Evolutionary conservation across 2,888 invertebrate genomes (phyloP), one percentile per base, ranked within the genome.

Genomic region (Seira sanloemensis): DNA sequence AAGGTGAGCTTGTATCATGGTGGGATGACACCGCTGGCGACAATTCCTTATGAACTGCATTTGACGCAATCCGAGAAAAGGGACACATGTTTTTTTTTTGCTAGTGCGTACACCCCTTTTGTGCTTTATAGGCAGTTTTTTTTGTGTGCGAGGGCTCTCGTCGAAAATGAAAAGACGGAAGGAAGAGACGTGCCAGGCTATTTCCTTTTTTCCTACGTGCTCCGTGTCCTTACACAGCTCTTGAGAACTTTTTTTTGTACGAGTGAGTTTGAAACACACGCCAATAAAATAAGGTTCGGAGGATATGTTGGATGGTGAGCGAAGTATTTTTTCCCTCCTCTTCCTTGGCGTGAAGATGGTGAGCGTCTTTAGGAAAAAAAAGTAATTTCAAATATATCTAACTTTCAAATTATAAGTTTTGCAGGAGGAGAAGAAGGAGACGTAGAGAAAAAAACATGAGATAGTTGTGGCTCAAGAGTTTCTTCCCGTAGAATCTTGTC

Each of bases 1-100:
- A 82, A 82, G 82, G 82, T 82, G 82, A 50, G 50, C n/a, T 54
- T 66, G 77, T 82, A 82, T 82, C 82, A 82, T 71, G 74, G 74
- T 80, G 65, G 69, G 77, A 67, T 82, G 77, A 82, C 82, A 82
- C 82, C 77, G 68, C 67, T 72, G 58, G 82, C 72, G 82, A 77
- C 82, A 82, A 46, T 82, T 73, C 82, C 77, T 82, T 82, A 82
- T 82, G 82, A 77, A 82, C 77, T 82, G 66, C 72, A 77, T 79
- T 79, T 46, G 62, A 12, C 50, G 50, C 16, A 50, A 50, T 12
- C 62, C 23, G 54, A 69, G 26, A 46, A 25, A 62, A 62, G 46
- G 26, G 46, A 50, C 25, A 58, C 54, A 23, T 37, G 46, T 75
- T 62, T 82, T n/a, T 65, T 25, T 68, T 58, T 24, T 50, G 1